A percentile compares a stretch with the other conserved stretches of the same genome.
Conservation (phyloP, 2,888 invertebrate species). For the Caenorhabditis virilis region DNA sequence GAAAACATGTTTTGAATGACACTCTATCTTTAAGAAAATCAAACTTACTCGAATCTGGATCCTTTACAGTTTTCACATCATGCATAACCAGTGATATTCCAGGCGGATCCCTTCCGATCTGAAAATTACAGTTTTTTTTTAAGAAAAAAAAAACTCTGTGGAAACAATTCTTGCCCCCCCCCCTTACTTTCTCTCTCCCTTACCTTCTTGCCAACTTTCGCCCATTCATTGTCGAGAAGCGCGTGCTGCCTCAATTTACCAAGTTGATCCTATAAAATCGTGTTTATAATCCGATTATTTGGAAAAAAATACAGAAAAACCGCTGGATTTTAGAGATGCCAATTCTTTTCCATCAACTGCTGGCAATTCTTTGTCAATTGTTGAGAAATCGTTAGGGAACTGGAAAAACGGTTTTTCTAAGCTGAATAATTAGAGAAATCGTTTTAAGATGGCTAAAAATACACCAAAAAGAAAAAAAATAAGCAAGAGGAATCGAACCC, state of each 20-base stretch:
- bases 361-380: no score
- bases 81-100: no score
- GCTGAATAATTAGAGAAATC: no score
- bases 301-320: not conserved
- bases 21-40: no score
- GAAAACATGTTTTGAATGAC: no score
- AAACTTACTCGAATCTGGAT: no score
- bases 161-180: no score
- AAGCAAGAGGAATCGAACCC: not conserved
- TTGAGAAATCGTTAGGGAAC: not conserved
- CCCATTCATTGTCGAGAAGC: slow-evolving; percentile 7
- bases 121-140: slow-evolving; percentile 5
- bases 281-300: no score
- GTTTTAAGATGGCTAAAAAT: not conserved
- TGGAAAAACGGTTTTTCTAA: not conserved
- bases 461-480: not conserved
- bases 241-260: not conserved
- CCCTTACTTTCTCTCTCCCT: no score
- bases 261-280: not conserved
- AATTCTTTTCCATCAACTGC: no score
- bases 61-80: no score
- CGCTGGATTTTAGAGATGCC: not conserved
- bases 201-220: slow-evolving; percentile 9
- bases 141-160: not conserved
- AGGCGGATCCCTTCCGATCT: slow-evolving; percentile 2